Evolutionary conservation across 2,113 vertebrate species (phyloP).

Genomic region (Ptychochromis oligacanthus): DNA sequence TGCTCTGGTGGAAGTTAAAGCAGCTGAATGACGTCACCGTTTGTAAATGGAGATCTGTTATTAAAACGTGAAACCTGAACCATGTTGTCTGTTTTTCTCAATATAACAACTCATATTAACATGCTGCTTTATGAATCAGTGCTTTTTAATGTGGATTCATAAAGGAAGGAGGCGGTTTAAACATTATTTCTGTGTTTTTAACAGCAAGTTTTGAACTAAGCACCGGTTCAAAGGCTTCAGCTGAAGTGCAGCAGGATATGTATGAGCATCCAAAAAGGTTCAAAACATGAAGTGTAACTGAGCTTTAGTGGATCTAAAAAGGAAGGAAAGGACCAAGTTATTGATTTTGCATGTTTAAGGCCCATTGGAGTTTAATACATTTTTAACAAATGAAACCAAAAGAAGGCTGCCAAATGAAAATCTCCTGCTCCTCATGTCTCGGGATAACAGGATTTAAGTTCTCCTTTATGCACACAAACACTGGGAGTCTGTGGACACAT

Average conservation of each 20-base stretch:
- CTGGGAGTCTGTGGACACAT: background rate
- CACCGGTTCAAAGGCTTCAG: background rate
- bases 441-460: background rate
- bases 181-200: background rate
- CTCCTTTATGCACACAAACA: background rate
- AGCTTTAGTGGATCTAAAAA: background rate
- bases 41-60: slow-evolving; percentile 15
- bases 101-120: background rate
- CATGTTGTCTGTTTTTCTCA: background rate
- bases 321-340: accelerated
- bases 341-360: background rate
- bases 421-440: background rate
- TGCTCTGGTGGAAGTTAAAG: slow-evolving; percentile 9
- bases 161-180: background rate
- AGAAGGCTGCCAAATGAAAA: background rate
- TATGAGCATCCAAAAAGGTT: too few species aligned
- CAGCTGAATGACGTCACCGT: slow-evolving; percentile 3
- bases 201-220: background rate
- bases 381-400: background rate
- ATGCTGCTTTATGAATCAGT: background rate
- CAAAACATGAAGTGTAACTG: background rate
- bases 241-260: too few species aligned
- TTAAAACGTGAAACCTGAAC: slow-evolving; percentile 12
- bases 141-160: background rate
- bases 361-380: accelerated